Evolutionary conservation across 2,888 invertebrate genomes (phyloP).

Genomic region (Gordius sp.): DNA sequence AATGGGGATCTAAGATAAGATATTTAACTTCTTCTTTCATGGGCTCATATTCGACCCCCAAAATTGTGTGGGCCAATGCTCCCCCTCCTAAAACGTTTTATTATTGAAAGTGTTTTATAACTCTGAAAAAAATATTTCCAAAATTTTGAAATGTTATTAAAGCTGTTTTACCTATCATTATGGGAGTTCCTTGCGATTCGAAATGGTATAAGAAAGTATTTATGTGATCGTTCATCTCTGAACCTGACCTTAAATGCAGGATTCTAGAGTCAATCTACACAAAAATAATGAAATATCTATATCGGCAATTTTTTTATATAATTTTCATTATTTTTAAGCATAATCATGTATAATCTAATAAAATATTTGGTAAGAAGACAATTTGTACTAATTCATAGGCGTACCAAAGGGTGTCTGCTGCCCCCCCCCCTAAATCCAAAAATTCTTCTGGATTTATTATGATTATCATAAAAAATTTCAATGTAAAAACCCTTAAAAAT

Average conservation of each 20-base stretch:
- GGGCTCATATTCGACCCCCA: constrained; percentile 66
- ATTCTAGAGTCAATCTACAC: constrained; percentile 40
- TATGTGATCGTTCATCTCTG: constrained; percentile 49
- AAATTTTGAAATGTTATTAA: background rate
- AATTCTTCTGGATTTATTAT: no score
- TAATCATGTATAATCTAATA: no score
- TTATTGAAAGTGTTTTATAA: background rate
- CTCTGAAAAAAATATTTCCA: constrained; percentile 2
- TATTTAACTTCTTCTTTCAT: constrained; percentile 53
- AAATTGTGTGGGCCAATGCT: constrained; percentile 79
- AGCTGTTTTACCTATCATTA: constrained; percentile 59
- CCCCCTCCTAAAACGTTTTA: constrained; percentile 51
- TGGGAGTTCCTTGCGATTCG: constrained; percentile 62
- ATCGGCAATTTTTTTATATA: no score
- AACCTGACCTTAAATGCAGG: constrained; percentile 54
- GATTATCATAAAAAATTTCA: no score
- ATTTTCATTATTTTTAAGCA: no score
- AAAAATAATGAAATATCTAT: no score
- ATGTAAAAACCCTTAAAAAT: no score
- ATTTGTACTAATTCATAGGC: no score
- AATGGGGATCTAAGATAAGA: constrained; percentile 92
- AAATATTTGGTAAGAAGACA: no score
- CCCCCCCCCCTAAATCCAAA: no score
- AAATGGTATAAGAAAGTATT: constrained; percentile 67
- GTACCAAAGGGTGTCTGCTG: no score